Conservation (phyloP, 2,113 vertebrate genomes). For the Podocnemis expansa region DNA sequence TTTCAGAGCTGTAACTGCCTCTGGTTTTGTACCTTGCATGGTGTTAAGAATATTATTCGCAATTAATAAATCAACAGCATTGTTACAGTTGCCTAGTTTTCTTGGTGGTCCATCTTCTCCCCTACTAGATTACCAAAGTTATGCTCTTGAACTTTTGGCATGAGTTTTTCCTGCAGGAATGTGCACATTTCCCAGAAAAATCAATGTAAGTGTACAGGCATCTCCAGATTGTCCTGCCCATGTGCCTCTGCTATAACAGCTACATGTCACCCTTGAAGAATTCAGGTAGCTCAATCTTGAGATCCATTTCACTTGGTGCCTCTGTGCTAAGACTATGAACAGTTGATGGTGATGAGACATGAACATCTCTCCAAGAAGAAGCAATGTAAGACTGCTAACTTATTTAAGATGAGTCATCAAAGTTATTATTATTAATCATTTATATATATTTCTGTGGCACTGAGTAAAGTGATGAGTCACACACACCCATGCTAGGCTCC, state of each 20-base stretch:
- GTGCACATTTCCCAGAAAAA: not conserved
- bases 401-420: not conserved
- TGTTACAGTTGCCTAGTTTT: constrained; percentile 36
- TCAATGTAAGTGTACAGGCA: not conserved
- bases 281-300: not conserved
- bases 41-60: constrained; percentile 63
- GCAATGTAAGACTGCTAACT: not conserved
- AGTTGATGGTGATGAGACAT: not conserved
- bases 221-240: not conserved
- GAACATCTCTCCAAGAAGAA: not conserved
- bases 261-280: not conserved
- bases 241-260: not conserved
- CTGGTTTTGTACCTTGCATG: constrained; percentile 62
- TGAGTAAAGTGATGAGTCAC: not conserved
- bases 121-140: not conserved
- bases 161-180: fast-evolving
- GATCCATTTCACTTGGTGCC: not conserved
- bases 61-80: constrained; percentile 69
- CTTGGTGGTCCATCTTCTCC: constrained; percentile 22
- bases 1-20: constrained; percentile 58
- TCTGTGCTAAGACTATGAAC: not conserved
- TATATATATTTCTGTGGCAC: not conserved
- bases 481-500: not conserved
- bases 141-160: not conserved
- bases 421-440: not conserved